phyloP scores from a whole-genome alignment of 2,113 vertebrate species.

The Hypanus sabinus region DNA sequence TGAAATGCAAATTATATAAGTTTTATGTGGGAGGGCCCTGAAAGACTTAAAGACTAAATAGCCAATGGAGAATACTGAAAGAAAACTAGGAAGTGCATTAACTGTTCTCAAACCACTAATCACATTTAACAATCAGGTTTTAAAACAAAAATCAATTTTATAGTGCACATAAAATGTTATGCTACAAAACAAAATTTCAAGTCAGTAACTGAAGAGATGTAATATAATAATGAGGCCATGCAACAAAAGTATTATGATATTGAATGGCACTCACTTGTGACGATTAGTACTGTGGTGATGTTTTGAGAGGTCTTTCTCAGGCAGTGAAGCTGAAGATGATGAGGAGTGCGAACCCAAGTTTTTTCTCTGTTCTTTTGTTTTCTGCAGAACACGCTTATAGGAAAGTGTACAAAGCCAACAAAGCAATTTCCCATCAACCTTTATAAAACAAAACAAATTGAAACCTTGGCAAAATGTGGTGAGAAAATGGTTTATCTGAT shows the following conservation, averaged over 20 bases:
- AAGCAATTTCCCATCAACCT: conserved; percentile 94
- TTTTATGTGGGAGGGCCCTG: too few relatives aligned
- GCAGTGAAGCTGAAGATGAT: conserved; percentile 75
- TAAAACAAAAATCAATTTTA: too few relatives aligned
- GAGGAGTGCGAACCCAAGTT: conserved; percentile 86
- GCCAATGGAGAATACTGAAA: too few relatives aligned
- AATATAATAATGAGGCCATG: not conserved
- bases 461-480: not conserved
- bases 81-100: too few relatives aligned
- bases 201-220: not conserved
- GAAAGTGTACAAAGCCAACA: conserved; percentile 97
- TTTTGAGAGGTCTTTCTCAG: conserved; percentile 88
- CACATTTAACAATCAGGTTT: too few relatives aligned
- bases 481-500: not conserved
- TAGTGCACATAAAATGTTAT: too few relatives aligned
- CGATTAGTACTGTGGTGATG: conserved; percentile 77
- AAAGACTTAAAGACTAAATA: too few relatives aligned
- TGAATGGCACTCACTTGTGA: conserved; percentile 71
- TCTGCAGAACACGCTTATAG: conserved; percentile 93
- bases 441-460: not conserved
- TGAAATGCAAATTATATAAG: too few relatives aligned
- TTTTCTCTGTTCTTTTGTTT: conserved; percentile 95
- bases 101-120: too few relatives aligned
- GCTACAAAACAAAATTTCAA: too few relatives aligned
- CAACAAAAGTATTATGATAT: not conserved